Evolutionary conservation across 2,113 vertebrate genomes (phyloP), one percentile per base, ranked within the genome.

Genomic region (Zosterops japonicus): DNA sequence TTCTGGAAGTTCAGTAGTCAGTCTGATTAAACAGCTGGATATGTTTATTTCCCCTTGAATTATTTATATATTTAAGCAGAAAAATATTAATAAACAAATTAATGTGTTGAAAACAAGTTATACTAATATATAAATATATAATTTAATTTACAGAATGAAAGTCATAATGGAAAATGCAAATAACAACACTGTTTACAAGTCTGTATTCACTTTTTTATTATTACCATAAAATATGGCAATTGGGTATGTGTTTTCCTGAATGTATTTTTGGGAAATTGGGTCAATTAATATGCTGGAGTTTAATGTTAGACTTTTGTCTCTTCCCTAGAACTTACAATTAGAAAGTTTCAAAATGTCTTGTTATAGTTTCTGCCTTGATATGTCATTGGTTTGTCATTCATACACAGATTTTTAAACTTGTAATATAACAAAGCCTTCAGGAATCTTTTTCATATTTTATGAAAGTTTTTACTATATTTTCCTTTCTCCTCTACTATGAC

Each of bases 81-180:
- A 90, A 87, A 84, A 67, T 67, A 70, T 47, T 67, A 82, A 70
- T 64, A 91, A 82, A 31, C 3, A 71, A 83, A 89, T 83, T 3
- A 83, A 65, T 65, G 57, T 16, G 4, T 6, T 74, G 6, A 82
- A 79, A 81, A 36, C 5, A 69, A 63, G 2, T 29, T 76, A 44
- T 82, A 79, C 13, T 87, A 76, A 79, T 59, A 49, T 52, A 87
- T 70, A 83, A 95, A 65, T 89, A 64, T 41, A 61, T 64, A 3
- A 70, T 94, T 79, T 88, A 74, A 85, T 79, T 92, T 92, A 21
- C 21, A 65, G 69, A 89, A 70, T 74, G 4, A 83, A 90, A 83
- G 28, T 68, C 19, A 29, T 87, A 87, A 94, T 90, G 65, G 77
- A 91, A 94, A 91, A 94, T 87, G 53, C 82, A 93, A 96, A 90